phyloP scores from a whole-genome alignment of 35 echinoderm and acorn worm genomes.

The Lytechinus variegatus region DNA sequence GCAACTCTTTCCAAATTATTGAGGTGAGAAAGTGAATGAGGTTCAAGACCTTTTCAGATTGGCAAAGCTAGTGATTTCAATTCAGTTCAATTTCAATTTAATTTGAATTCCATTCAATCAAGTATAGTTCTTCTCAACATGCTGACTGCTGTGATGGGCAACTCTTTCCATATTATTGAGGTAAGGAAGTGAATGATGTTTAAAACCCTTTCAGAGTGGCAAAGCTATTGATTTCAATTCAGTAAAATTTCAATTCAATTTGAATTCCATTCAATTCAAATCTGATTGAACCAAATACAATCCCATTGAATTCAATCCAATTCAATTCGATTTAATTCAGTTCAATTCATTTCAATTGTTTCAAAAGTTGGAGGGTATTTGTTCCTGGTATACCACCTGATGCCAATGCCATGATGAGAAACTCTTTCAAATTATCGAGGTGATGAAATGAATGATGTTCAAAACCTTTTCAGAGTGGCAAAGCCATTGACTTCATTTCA shows the following conservation, averaged over 20 bases:
- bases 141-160: conserved; percentile 99
- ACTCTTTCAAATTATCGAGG: conserved; percentile 95
- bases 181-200: conserved; percentile 45
- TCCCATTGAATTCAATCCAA: no score
- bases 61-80: no score
- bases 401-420: conserved; percentile 98
- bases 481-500: no score
- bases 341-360: no score
- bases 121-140: conserved; percentile 96
- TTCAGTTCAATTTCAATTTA: no score
- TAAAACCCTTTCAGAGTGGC: neutral
- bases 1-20: conserved; percentile 91
- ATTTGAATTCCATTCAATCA: neutral
- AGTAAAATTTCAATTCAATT: no score
- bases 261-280: no score
- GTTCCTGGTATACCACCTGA: conserved; percentile 77
- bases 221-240: no score
- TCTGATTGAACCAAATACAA: no score
- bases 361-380: conserved; percentile 73
- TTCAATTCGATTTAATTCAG: no score
- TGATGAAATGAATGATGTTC: conserved; percentile 26
- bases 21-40: conserved; percentile 63
- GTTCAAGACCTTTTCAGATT: neutral
- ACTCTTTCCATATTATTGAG: conserved; percentile 92
- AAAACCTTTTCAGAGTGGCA: neutral